phyloP scores from a whole-genome alignment of 2,113 vertebrate species.

The Protomyctophum bolini region DNA sequence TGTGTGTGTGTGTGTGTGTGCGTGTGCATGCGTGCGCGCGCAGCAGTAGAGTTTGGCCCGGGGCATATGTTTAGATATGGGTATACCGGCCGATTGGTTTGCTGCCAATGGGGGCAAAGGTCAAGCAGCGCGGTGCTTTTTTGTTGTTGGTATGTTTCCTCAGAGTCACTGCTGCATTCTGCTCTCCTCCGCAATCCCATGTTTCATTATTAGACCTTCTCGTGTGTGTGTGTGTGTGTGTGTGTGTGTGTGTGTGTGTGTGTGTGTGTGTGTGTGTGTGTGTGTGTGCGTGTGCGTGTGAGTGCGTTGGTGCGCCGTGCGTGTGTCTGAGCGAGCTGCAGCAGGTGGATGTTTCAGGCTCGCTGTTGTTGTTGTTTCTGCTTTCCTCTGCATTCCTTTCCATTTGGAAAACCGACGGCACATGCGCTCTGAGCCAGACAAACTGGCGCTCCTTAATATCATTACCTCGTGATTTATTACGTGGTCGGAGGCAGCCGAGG shows the following conservation, averaged over 20 bases:
- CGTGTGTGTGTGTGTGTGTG: slow-evolving; percentile 7
- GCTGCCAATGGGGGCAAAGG: slow-evolving; percentile 90
- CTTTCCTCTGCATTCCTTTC: neutral
- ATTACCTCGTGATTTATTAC: too few species aligned
- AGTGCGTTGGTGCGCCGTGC: neutral
- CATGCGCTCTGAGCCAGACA: too few species aligned
- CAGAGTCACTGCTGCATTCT: slow-evolving; percentile 75
- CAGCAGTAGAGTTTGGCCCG: slow-evolving; percentile 85
- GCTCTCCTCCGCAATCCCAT: slow-evolving; percentile 61
- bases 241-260: neutral
- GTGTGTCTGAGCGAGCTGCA: slow-evolving; percentile 26
- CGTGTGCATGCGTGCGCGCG: slow-evolving; percentile 49
- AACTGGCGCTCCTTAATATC: too few species aligned
- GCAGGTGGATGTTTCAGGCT: slow-evolving; percentile 38
- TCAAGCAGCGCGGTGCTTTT: slow-evolving; percentile 89
- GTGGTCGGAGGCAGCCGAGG: too few species aligned
- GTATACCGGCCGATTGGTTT: slow-evolving; percentile 92
- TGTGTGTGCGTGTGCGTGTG: neutral
- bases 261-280: neutral
- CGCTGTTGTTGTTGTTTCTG: slow-evolving; percentile 32
- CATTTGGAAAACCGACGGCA: too few species aligned
- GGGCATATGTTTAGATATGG: slow-evolving; percentile 96
- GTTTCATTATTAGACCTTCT: slow-evolving; percentile 57
- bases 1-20: too few species aligned
- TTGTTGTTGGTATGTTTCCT: slow-evolving; percentile 73